These are phyloP conservation scores for Schizopygopsis malacanthus DNA, from an alignment of 2,797 vertebrate species.

Conservation along the genomic window DNA sequence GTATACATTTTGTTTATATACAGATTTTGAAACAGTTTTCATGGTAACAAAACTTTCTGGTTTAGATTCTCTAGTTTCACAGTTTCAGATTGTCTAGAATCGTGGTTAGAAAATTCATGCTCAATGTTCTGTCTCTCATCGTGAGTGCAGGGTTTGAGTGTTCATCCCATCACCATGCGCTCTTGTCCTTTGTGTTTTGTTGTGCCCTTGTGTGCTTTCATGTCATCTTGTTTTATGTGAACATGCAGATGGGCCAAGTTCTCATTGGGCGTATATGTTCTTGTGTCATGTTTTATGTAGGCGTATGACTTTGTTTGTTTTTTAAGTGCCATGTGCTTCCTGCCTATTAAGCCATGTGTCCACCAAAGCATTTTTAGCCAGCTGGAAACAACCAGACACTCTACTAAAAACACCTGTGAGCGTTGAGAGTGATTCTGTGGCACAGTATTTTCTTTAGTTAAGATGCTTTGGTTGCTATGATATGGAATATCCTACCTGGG, in stretches of 20 bases:
- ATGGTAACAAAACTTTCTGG: no score
- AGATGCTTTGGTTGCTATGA: neutral
- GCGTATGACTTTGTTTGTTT: neutral
- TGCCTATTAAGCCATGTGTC: neutral
- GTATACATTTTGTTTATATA: no score
- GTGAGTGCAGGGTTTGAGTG: neutral
- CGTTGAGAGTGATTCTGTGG: neutral
- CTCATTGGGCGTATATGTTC: neutral
- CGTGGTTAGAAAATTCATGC: no score
- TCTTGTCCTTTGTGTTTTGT: no score
- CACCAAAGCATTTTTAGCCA: neutral
- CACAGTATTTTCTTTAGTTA: neutral
- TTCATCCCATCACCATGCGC: neutral
- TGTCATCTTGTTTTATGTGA: neutral
- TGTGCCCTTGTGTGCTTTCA: neutral
- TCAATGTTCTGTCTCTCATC: neutral
- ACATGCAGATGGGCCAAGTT: neutral
- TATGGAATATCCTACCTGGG: neutral
- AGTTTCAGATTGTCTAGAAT: no score
- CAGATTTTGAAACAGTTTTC: no score
- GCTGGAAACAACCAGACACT: neutral
- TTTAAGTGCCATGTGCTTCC: neutral
- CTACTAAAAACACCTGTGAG: neutral
- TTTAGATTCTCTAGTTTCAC: no score
- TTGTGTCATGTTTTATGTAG: neutral